Evolutionary conservation across 1,140 invertebrate genomes (phyloP).

Genomic region (Telenomus remus): DNA sequence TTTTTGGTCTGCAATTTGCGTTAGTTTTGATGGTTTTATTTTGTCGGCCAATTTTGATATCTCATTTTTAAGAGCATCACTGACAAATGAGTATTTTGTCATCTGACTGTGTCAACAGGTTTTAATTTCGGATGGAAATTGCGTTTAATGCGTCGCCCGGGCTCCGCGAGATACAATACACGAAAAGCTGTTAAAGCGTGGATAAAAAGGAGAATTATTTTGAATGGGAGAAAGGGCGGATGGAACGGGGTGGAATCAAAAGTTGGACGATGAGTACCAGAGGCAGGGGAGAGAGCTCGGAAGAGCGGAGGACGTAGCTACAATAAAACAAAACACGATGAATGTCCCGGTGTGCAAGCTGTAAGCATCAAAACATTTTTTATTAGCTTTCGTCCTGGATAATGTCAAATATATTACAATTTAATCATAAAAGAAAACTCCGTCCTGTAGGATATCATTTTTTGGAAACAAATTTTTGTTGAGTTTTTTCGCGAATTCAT

Average conservation of each 20-base stretch:
- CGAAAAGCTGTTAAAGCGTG: conserved; percentile 35
- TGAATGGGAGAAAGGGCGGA: conserved; percentile 26
- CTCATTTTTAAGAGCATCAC: neutral
- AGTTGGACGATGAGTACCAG: conserved; percentile 58
- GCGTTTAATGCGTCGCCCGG: conserved; percentile 24
- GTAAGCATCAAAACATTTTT: conserved; percentile 63
- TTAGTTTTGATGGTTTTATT: too few relatives aligned
- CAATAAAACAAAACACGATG: conserved; percentile 76
- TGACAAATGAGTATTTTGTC: neutral
- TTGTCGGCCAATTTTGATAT: too few relatives aligned
- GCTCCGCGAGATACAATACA: conserved; percentile 20
- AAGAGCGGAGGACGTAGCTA: conserved; percentile 69
- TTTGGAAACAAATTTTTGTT: too few relatives aligned
- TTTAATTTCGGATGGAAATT: conserved; percentile 12
- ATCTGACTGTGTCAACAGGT: neutral
- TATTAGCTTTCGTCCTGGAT: conserved; percentile 46
- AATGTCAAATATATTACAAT: neutral
- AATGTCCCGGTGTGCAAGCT: conserved; percentile 76
- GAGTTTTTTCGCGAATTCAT: too few relatives aligned
- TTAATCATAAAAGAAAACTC: too few relatives aligned
- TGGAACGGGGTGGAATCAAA: conserved; percentile 39
- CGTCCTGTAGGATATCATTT: too few relatives aligned
- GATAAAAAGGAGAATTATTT: conserved; percentile 23
- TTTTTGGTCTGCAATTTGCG: too few relatives aligned
- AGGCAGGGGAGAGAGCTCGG: conserved; percentile 58